Percentiles rank a stretch among this genome's conserved stretches.
phyloP scores from a whole-genome alignment of 2,888 invertebrate genomes.

The Parapristionchus giblindavisi region DNA sequence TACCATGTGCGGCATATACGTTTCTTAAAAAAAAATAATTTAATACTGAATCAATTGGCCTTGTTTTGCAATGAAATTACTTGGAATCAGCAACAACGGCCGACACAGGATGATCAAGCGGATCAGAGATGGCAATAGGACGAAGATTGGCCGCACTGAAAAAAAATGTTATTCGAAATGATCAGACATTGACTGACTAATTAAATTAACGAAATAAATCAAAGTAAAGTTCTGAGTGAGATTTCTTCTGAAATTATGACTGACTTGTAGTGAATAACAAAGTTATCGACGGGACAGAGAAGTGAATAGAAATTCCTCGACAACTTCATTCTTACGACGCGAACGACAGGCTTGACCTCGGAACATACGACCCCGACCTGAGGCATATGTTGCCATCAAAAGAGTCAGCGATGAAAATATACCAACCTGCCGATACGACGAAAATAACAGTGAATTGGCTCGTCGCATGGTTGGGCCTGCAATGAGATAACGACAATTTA shows the following conservation, averaged over 20 bases:
- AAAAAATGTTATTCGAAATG: neutral
- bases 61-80: constrained; percentile 16
- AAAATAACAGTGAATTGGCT: constrained; percentile 47
- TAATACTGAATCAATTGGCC: neutral
- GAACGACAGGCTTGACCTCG: constrained; percentile 14
- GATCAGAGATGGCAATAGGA: constrained; percentile 44
- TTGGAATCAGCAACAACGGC: constrained; percentile 43
- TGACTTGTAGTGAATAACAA: constrained; percentile 47
- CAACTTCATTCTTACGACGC: constrained; percentile 6
- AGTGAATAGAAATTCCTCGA: constrained; percentile 39
- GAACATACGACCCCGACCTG: constrained; percentile 33
- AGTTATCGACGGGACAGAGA: constrained; percentile 48
- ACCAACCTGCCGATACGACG: constrained; percentile 45
- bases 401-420: constrained; percentile 33
- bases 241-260: no score
- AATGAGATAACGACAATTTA: no score
- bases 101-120: constrained; percentile 40
- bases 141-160: constrained; percentile 42
- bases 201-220: neutral
- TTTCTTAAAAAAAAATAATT: constrained; percentile 40
- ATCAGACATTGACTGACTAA: no score
- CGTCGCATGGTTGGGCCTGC: constrained; percentile 49
- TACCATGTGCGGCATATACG: constrained; percentile 47
- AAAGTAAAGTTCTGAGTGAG: neutral
- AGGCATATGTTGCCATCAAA: neutral